Evolutionary conservation across 2,888 invertebrate genomes (phyloP).

Genomic region (Pristionchus arcanus): DNA sequence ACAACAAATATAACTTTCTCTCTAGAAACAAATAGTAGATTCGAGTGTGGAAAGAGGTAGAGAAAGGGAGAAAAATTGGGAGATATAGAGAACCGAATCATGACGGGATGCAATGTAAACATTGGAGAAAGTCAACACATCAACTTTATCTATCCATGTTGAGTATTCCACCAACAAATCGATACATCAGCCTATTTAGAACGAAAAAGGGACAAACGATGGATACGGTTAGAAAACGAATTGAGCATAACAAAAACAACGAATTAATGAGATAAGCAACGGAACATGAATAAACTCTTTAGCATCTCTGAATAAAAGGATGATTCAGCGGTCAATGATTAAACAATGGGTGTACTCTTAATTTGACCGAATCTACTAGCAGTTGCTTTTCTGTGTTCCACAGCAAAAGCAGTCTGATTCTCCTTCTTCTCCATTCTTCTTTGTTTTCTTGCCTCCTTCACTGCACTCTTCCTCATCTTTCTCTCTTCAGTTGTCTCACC

Average conservation of each 20-base stretch:
- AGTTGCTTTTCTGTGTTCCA: slow-evolving; percentile 65
- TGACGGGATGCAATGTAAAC: slow-evolving; percentile 20
- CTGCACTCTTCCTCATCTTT: slow-evolving; percentile 87
- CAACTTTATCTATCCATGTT: slow-evolving; percentile 40
- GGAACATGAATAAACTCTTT: neutral
- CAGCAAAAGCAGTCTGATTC: slow-evolving; percentile 68
- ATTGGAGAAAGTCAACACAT: slow-evolving; percentile 41
- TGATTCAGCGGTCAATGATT: neutral
- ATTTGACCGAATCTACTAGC: slow-evolving; percentile 62
- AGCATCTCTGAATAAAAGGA: neutral
- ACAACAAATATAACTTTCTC: neutral
- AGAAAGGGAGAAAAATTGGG: neutral
- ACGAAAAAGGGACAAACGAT: neutral
- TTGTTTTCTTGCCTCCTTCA: slow-evolving; percentile 87
- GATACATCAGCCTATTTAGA: neutral
- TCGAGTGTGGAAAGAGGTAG: neutral
- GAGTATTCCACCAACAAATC: slow-evolving; percentile 32
- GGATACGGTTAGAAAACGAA: neutral
- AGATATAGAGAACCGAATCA: slow-evolving; percentile 21
- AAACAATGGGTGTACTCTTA: slow-evolving; percentile 58
- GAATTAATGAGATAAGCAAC: neutral
- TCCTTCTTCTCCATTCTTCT: slow-evolving; percentile 66
- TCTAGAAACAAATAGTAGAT: neutral
- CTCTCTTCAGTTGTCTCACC: slow-evolving; percentile 90
- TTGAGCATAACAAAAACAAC: neutral